Evolutionary conservation across 53 echinoderm and acorn worm genomes (phyloP), one percentile per base, ranked within the genome.

Genomic region (Zoroaster sp.): DNA sequence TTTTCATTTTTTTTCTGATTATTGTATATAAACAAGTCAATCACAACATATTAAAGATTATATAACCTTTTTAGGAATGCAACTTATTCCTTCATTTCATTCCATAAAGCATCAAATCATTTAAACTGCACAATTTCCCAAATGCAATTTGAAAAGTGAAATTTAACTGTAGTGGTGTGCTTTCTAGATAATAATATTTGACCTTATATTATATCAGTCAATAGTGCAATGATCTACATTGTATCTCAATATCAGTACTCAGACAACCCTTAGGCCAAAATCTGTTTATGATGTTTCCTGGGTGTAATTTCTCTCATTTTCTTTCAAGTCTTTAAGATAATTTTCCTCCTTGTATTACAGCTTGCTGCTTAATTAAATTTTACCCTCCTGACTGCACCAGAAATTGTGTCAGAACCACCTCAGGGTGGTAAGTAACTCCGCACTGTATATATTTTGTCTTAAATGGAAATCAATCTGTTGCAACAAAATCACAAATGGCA

Each of bases 241-340:
- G 41, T 28, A 9, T 30, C 23, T 39, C 8, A 55, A 20, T 79
- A 35, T 36, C 21, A 40, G 55, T 4, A 37, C 65, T 1, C 2
- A 21, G 35, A 36, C 14, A 14, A 55, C 79, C 79, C 40, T 34
- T 20, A 55, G 79, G 20, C 79, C 18, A 13, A 37, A 68, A 42
- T 47, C 54, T 79, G 79, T 63, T 79, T 79, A 63, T 79, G 53
- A 30, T 44, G 69, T 68, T 69, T 44, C 46, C 5, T 66, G 15
- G 42, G 82, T 82, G 82, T 82, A 82, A 82, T 82, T 68, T 66
- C 42, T 66, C 40, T 36, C 79, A 30, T 68, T 82, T 82, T 42
- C 66, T 33, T 43, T 43, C 42, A 13, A 82, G 67, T 82, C 65
- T 41, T 43, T 67, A 30, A 30, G 66, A 82, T 82, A 82, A 82